Conservation (phyloP, 2,888 invertebrate genomes). For the Lepetodrilus schrolli region DNA sequence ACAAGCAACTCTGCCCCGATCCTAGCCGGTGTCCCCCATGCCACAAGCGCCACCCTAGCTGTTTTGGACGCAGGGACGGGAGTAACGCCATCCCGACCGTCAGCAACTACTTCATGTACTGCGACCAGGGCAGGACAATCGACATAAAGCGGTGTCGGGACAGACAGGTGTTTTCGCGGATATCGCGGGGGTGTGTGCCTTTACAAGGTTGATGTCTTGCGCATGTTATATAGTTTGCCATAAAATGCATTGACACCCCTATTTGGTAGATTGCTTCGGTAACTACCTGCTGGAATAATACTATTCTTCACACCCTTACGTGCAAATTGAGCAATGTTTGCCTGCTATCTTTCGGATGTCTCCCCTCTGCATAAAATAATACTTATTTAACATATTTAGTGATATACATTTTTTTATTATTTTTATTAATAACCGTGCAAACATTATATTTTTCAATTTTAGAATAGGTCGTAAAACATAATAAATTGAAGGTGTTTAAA, state of each 20-base stretch:
- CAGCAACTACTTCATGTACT: slow-evolving; percentile 23
- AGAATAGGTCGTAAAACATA: too few relatives aligned
- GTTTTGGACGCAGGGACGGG: background rate
- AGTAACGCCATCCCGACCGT: background rate
- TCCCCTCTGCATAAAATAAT: too few relatives aligned
- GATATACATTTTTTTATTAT: too few relatives aligned
- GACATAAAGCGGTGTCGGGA: slow-evolving; percentile 20
- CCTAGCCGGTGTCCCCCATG: slow-evolving; percentile 10
- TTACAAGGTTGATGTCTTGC: background rate
- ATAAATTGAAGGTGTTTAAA: too few relatives aligned
- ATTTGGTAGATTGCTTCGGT: too few relatives aligned
- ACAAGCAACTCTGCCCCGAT: slow-evolving; percentile 24
- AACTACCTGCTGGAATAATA: background rate
- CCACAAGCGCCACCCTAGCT: slow-evolving; percentile 25
- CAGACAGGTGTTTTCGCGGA: background rate
- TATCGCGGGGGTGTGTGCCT: background rate
- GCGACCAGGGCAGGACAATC: slow-evolving; percentile 24
- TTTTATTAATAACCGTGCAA: too few relatives aligned
- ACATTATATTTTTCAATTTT: too few relatives aligned
- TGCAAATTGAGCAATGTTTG: too few relatives aligned
- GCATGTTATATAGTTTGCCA: background rate
- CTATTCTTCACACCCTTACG: too few relatives aligned
- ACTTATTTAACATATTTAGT: too few relatives aligned
- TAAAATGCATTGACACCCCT: too few relatives aligned
- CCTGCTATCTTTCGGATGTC: too few relatives aligned